Percentiles rank a stretch among this genome's conserved stretches.
Conservation (phyloP, 2,113 vertebrate species). For the Semicossyphus pulcher region DNA sequence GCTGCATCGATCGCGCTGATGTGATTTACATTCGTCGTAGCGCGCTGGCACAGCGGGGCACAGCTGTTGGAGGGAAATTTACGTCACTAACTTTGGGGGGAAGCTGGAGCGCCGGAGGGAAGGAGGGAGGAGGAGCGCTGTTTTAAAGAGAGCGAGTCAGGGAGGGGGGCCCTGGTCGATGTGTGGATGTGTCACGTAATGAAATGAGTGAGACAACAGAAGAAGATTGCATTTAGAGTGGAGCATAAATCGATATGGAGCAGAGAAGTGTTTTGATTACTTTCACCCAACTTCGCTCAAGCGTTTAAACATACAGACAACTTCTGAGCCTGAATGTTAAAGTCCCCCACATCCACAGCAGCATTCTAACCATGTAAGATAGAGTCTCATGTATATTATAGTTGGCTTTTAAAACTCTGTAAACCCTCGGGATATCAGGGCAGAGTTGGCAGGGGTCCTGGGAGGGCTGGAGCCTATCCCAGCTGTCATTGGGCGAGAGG, state of each 20-base stretch:
- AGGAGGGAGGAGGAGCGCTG: conserved; percentile 10
- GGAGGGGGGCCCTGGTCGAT: conserved; percentile 45
- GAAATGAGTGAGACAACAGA: conserved; percentile 59
- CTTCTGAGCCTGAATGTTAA: conserved; percentile 1
- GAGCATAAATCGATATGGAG: conserved; percentile 60
- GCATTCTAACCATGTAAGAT: not conserved
- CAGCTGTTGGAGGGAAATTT: conserved; percentile 48
- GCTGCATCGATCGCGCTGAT: conserved; percentile 60
- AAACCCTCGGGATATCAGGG: too few relatives aligned
- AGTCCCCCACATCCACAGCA: not conserved
- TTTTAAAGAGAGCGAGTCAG: conserved; percentile 26
- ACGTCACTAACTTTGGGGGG: conserved; percentile 18
- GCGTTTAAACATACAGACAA: conserved; percentile 10
- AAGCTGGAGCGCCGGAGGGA: conserved; percentile 15
- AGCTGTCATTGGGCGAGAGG: too few relatives aligned
- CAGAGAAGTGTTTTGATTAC: conserved; percentile 55
- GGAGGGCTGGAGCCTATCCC: too few relatives aligned
- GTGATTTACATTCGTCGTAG: conserved; percentile 60
- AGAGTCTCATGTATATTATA: not conserved
- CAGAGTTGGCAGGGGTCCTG: too few relatives aligned
- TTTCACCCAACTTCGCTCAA: conserved; percentile 41
- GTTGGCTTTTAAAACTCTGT: too few relatives aligned
- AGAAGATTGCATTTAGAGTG: conserved; percentile 54
- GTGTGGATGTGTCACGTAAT: conserved; percentile 59
- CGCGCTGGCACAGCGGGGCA: conserved; percentile 14